Evolutionary conservation across 2,797 vertebrate species (phyloP), one percentile per base, ranked within the genome.

Genomic region (Pogoniulus pusillus): DNA sequence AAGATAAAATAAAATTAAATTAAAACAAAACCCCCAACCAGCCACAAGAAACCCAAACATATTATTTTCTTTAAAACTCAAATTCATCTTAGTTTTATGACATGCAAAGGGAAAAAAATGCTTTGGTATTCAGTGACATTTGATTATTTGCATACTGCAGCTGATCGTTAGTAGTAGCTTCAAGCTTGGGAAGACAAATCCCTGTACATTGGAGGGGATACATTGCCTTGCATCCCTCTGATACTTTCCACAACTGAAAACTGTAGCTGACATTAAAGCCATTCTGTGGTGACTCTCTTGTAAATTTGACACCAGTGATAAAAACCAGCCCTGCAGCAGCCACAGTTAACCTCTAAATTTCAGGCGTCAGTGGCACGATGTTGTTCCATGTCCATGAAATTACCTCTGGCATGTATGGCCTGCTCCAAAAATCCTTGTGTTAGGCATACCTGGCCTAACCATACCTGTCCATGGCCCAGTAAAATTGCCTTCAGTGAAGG

Each of bases 251-350:
- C 91, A 89, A 60, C 41, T 78, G 78, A 91, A 91, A 94, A 87
- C 53, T 87, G 27, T 85, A 95, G 49, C 54, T 2, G 8, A 78
- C 85, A 64, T 93, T 86, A 94, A 94, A 95, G 79, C 57, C 78
- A 85, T 93, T 95, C 74, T 94, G 85, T 95, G 84, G 87, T 82
- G 63, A 86, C 87, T 94, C 93, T 87, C 82, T 76, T 87, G 34
- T 85, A 65, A 80, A 94, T 89, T 90, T 84, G 94, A 96, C 73
- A 94, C 85, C 68, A 47, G 0, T 93, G 85, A 93, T 90, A 87
- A 88, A 93, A 93, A 82, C 10, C 94, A 95, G 84, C 63, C 57
- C 58, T 57, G 12, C 77, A 89, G 77, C 69, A 86, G 49, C 87
- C 74, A 77, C 32, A 58, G 69, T 75, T 80, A 85, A 71, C 78